phyloP scores from a whole-genome alignment of 2,888 invertebrate species.

The Peribatodes rhomboidaria region DNA sequence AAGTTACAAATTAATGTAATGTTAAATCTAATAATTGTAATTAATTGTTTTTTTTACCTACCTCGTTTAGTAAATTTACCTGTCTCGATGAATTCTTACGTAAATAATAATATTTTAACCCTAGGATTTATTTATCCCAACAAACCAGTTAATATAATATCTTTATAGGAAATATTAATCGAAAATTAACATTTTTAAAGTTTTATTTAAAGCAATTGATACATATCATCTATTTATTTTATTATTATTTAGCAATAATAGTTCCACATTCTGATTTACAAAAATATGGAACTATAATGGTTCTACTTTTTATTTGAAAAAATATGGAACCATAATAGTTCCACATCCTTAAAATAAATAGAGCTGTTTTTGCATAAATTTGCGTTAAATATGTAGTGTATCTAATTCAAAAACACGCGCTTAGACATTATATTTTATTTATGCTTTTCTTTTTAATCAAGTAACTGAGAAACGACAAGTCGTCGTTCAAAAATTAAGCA shows the following conservation, averaged over 20 bases:
- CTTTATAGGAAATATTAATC: not conserved
- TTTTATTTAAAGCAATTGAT: not conserved
- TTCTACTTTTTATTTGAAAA: too few relatives aligned
- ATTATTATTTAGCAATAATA: too few relatives aligned
- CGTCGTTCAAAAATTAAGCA: too few relatives aligned
- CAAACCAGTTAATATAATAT: not conserved
- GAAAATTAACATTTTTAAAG: not conserved
- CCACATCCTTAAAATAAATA: not conserved
- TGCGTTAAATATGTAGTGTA: not conserved
- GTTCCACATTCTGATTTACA: too few relatives aligned
- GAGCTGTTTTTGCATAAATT: not conserved
- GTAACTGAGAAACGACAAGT: not conserved
- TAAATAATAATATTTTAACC: not conserved
- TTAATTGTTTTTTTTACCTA: too few relatives aligned
- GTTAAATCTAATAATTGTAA: too few relatives aligned
- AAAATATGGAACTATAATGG: too few relatives aligned
- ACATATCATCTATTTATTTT: too few relatives aligned
- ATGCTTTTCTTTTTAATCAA: not conserved
- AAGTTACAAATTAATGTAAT: not conserved
- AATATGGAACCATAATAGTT: too few relatives aligned
- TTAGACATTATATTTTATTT: not conserved
- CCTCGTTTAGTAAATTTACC: too few relatives aligned
- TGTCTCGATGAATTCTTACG: not conserved
- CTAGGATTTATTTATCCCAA: not conserved
- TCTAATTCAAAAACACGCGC: not conserved